Conservation (phyloP, 2,888 invertebrate genomes). For the Cordilura impudica region DNA sequence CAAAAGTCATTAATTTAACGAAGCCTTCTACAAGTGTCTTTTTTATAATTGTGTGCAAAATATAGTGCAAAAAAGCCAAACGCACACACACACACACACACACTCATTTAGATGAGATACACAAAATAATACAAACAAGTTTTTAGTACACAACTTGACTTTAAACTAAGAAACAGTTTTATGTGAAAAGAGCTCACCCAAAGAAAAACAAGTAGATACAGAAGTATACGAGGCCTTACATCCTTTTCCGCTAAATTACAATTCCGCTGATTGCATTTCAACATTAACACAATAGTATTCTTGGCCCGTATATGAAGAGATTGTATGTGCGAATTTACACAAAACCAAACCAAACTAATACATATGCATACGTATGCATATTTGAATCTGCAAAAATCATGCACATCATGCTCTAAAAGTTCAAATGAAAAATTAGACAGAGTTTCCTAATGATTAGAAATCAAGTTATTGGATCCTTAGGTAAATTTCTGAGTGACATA, state of each 20-base stretch:
- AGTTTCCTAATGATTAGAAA: too few relatives aligned
- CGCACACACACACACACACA: neutral
- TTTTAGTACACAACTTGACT: neutral
- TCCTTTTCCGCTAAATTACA: constrained; percentile 76
- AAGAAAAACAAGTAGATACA: constrained; percentile 51
- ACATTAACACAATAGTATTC: constrained; percentile 24
- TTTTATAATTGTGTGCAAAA: neutral
- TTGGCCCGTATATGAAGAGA: neutral
- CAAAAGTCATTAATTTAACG: constrained; percentile 60
- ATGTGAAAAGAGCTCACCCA: constrained; percentile 23
- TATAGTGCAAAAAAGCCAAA: constrained; percentile 3
- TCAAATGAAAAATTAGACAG: too few relatives aligned
- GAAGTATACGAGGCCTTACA: constrained; percentile 66
- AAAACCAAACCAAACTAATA: constrained; percentile 11
- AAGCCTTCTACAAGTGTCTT: constrained; percentile 43
- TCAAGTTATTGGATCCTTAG: too few relatives aligned
- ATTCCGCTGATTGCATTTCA: constrained; percentile 76
- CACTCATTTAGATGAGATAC: neutral
- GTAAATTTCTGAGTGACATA: too few relatives aligned
- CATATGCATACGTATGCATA: constrained; percentile 19
- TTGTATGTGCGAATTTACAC: neutral
- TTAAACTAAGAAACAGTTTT: neutral
- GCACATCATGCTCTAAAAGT: neutral
- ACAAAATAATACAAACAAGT: neutral
- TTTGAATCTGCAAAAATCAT: neutral